Evolutionary conservation across 2,113 vertebrate genomes (phyloP).

Genomic region (Ammodytes dubius): DNA sequence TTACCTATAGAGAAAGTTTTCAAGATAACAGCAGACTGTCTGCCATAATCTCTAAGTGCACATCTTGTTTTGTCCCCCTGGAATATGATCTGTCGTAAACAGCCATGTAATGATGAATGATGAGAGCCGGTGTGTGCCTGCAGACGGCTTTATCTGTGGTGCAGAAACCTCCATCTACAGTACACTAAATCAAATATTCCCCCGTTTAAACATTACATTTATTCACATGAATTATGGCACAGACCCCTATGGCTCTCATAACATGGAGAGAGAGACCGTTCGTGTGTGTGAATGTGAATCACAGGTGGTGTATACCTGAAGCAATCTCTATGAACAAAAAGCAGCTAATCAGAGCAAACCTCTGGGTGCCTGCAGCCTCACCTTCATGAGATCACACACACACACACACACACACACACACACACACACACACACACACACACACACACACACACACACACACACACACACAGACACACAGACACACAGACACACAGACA

Average conservation of each 20-base stretch:
- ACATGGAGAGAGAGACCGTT: background rate
- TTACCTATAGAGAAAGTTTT: conserved; percentile 1
- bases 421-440: too few species aligned
- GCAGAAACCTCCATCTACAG: conserved; percentile 58
- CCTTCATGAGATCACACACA: conserved; percentile 43
- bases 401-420: background rate
- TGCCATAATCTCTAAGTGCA: conserved; percentile 44
- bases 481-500: too few species aligned
- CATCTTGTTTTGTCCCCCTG: conserved; percentile 61
- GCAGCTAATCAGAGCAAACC: conserved; percentile 52
- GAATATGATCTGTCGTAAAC: conserved; percentile 57
- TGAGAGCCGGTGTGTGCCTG: conserved; percentile 39
- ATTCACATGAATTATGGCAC: conserved; percentile 68
- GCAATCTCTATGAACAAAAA: conserved; percentile 49
- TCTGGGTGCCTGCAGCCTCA: conserved; percentile 49
- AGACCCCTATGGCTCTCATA: conserved; percentile 45
- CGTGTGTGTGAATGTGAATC: conserved; percentile 39
- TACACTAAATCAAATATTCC: conserved; percentile 70
- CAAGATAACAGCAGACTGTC: conserved; percentile 27
- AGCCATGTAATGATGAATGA: conserved; percentile 64
- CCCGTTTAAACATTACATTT: conserved; percentile 68
- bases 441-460: too few species aligned
- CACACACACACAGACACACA: too few species aligned
- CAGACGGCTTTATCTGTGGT: conserved; percentile 60
- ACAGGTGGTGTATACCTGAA: conserved; percentile 46